Base-by-base conservation (phyloP, 2,113 vertebrate species). In the Trematocara nigrifrons region DNA sequence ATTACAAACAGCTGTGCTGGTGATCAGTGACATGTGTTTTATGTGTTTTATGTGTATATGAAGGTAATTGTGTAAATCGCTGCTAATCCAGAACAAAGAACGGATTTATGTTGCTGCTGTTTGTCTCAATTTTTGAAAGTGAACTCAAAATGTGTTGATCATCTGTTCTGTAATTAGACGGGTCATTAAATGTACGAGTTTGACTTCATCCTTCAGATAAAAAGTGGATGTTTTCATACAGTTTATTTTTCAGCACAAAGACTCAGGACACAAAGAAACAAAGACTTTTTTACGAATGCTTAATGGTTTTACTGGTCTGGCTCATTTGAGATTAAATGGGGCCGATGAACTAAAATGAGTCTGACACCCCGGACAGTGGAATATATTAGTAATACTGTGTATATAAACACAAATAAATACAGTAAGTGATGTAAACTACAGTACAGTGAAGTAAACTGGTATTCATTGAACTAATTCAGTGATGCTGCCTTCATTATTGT, bases 51-150 rank as follows among this genome's bases (percentile, higher is more conserved):
- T 22, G 20, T 12, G 22, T 22, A 54, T 35, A 3, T 61, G 31
- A 35, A 61, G 57, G 35, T 61, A 1, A 3, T 4, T 11, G 5
- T 1, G 57, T n/a, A 35, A 61, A 35, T 35, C 59, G 2, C 40
- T 71, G 20, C 5, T 71, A 71, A 71, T 10, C 40, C 66, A 71
- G 13, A 45, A 71, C n/a, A 0, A 69, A 15, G 5, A 26, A 0
- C 3, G 0, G 35, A 71, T 71, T 15, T 0, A 45, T 71, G 12
- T 26, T 71, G 66, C 7, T 71, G 38, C 38, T 6, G 12, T 26
- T 71, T 33, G 15, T 9, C 8, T 57, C 35, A 20, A 2, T 12
- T 40, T 69, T 69, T 71, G 64, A 69, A 0, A 22, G 64, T 2
- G 0, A 20, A 42, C 64, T 69, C 12, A 2, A 56, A 29, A 66